A percentile compares a stretch with the other conserved stretches of the same genome.
Conservation (phyloP, 2,888 invertebrate genomes). For the Sinodicranocentrus sp. region DNA sequence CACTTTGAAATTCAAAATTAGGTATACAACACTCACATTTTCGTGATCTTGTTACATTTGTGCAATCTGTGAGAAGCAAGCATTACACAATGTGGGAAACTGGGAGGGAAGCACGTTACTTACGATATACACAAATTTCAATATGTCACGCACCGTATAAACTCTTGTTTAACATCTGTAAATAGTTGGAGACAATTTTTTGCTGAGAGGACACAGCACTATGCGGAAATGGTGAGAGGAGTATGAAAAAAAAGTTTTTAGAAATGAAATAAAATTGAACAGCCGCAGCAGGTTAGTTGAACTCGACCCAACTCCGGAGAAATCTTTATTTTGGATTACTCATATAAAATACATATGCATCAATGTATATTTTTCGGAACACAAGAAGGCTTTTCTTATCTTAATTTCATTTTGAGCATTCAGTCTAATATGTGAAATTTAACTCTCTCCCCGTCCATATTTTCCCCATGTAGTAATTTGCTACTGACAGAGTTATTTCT, state of each 20-base stretch:
- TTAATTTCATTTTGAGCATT: constrained; percentile 16
- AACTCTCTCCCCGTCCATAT: background rate
- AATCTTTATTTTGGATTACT: constrained; percentile 1
- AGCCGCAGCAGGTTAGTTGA: constrained; percentile 43
- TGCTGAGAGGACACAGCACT: constrained; percentile 17
- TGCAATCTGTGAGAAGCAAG: too few species aligned
- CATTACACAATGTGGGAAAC: background rate
- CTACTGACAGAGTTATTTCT: background rate
- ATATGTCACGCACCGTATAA: constrained; percentile 26
- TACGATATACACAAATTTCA: background rate
- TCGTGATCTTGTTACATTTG: too few species aligned
- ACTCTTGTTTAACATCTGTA: constrained; percentile 25
- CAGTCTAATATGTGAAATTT: background rate
- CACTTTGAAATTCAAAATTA: too few species aligned
- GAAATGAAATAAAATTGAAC: constrained; percentile 46
- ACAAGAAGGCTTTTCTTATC: background rate
- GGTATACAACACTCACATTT: too few species aligned
- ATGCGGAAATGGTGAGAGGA: constrained; percentile 56
- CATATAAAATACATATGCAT: constrained; percentile 17
- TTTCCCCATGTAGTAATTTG: background rate
- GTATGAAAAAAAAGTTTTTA: constrained; percentile 43
- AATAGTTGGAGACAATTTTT: constrained; percentile 61
- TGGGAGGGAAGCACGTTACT: background rate
- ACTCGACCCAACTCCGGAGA: constrained; percentile 55
- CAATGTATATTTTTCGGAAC: background rate